A percentile compares a stretch with the other conserved stretches of the same genome.
phyloP scores from a whole-genome alignment of 2,113 vertebrate genomes.

The Formicarius rufipectus region DNA sequence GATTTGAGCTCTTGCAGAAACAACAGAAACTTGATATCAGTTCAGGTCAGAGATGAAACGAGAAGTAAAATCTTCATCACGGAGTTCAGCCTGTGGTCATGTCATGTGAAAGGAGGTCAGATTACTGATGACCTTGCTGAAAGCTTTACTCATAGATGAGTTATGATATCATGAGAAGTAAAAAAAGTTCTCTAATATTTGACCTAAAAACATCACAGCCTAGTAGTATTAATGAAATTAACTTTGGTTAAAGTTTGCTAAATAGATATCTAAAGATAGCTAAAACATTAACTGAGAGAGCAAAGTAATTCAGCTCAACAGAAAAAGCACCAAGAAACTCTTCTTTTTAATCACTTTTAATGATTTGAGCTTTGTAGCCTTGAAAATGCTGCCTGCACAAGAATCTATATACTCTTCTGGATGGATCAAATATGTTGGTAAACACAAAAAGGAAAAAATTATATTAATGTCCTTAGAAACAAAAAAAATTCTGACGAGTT shows the following conservation, averaged over 20 bases:
- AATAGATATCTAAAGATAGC: not conserved
- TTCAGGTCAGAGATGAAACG: slow-evolving; percentile 53
- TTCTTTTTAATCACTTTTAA: not conserved
- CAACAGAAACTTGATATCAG: slow-evolving; percentile 60
- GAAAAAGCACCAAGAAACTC: not conserved
- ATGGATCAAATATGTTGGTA: not conserved
- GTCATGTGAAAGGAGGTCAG: slow-evolving; percentile 22
- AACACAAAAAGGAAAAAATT: not conserved
- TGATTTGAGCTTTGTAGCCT: not conserved
- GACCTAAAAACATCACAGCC: not conserved
- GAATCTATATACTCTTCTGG: not conserved
- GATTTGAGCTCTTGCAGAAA: slow-evolving; percentile 69
- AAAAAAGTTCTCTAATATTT: not conserved
- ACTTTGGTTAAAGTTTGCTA: not conserved
- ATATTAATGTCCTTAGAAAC: not conserved
- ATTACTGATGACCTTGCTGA: not conserved
- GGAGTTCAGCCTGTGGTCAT: slow-evolving; percentile 61
- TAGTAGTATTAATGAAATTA: not conserved
- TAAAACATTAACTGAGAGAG: not conserved
- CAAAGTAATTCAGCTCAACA: not conserved
- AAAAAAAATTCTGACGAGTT: not conserved
- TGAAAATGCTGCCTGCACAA: not conserved
- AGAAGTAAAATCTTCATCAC: slow-evolving; percentile 38
- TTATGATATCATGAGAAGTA: not conserved
- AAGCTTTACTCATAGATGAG: not conserved